These are phyloP conservation scores for Vireo griseus DNA, from an alignment of 2,797 vertebrate genomes.

Conservation along the genomic window DNA sequence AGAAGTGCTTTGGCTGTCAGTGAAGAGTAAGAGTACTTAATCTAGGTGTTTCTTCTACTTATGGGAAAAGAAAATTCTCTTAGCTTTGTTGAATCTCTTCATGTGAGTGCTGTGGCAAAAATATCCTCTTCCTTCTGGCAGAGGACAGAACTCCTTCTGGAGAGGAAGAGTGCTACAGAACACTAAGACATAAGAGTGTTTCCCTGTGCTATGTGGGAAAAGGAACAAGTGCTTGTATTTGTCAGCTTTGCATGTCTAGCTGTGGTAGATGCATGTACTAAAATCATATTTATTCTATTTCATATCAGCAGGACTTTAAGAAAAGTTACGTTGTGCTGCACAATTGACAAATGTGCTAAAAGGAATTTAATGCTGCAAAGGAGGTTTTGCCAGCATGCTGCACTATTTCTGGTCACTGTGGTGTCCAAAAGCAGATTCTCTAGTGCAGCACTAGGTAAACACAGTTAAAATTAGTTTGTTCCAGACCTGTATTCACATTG, in stretches of 20 bases:
- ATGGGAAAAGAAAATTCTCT: background rate
- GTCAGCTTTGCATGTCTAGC: background rate
- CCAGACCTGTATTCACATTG: background rate
- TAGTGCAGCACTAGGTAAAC: background rate
- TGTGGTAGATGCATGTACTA: background rate
- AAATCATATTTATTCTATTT: background rate
- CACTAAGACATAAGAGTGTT: background rate
- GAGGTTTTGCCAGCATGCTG: background rate
- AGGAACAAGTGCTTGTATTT: background rate
- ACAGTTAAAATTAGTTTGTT: background rate
- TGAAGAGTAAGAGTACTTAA: background rate
- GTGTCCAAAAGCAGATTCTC: background rate
- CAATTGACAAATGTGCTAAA: background rate
- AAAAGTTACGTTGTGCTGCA: background rate
- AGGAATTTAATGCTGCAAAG: background rate
- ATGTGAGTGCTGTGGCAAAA: fast-evolving
- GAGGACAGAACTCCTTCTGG: background rate
- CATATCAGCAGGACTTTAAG: background rate
- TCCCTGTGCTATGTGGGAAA: background rate
- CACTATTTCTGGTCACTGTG: background rate
- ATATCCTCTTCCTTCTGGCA: background rate
- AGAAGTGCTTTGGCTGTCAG: background rate
- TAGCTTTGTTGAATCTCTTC: background rate
- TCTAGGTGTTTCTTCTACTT: background rate
- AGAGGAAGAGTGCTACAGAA: background rate